A percentile compares a stretch with the other conserved stretches of the same genome.
These are phyloP conservation scores for Valencia hispanica DNA, from an alignment of 2,797 vertebrate genomes.

Conservation along the genomic window DNA sequence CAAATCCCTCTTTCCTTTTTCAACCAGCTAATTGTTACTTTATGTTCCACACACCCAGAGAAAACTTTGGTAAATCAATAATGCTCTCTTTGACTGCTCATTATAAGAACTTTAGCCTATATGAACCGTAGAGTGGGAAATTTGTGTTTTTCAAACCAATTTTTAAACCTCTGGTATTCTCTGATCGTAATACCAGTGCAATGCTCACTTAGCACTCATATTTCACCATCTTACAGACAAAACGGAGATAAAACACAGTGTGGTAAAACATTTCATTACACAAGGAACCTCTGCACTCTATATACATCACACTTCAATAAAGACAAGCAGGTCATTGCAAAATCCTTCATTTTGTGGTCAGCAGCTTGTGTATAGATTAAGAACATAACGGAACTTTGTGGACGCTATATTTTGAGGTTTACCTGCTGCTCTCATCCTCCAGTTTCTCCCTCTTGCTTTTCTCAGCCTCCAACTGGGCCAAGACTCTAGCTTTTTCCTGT, in stretches of 20 bases:
- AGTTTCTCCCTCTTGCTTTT: slow-evolving; percentile 87
- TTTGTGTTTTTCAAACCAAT: not conserved
- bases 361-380: not conserved
- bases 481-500: slow-evolving; percentile 90
- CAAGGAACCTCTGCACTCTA: not conserved
- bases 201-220: not conserved
- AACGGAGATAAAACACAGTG: too few species aligned
- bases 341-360: too few species aligned
- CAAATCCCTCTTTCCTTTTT: not conserved
- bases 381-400: not conserved
- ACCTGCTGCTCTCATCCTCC: slow-evolving; percentile 94
- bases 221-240: too few species aligned
- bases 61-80: not conserved
- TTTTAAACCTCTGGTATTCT: not conserved
- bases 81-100: not conserved
- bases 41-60: not conserved
- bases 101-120: too few species aligned
- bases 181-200: not conserved
- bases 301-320: too few species aligned
- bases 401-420: not conserved
- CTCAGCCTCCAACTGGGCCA: slow-evolving; percentile 89
- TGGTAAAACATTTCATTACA: not conserved
- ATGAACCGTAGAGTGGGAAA: not conserved
- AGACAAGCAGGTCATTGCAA: not conserved
- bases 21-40: not conserved